Percentiles rank a stretch among this genome's conserved stretches.
phyloP scores from a whole-genome alignment of 2,888 invertebrate genomes.

The Amphipoea lucens region DNA sequence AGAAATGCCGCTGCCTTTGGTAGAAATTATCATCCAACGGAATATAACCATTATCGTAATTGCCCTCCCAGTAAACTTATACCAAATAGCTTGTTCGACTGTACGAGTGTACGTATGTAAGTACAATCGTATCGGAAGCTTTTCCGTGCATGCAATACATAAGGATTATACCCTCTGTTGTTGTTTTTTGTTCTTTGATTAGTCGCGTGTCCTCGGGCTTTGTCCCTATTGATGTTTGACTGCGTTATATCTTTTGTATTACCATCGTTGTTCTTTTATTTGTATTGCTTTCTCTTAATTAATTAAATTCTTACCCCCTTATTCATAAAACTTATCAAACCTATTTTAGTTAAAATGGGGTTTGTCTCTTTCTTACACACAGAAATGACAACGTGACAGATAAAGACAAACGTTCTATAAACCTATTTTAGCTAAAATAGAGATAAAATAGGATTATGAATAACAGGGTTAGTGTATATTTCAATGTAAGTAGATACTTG shows the following conservation, averaged over 20 bases:
- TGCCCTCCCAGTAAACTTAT: neutral
- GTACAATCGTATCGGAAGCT: conserved; percentile 9
- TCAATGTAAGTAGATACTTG: neutral
- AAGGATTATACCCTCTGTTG: conserved; percentile 7
- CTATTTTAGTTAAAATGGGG: too few relatives aligned
- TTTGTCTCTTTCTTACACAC: too few relatives aligned
- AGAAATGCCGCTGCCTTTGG: too few relatives aligned
- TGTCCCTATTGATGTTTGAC: neutral
- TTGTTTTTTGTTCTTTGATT: conserved; percentile 25
- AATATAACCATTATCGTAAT: too few relatives aligned
- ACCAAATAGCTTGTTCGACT: neutral
- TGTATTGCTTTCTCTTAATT: conserved; percentile 2
- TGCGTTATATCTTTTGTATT: conserved; percentile 9
- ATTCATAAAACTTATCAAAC: too few relatives aligned
- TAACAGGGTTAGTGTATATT: neutral
- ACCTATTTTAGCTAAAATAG: too few relatives aligned
- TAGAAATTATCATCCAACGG: neutral
- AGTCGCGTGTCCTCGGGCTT: conserved; percentile 13
- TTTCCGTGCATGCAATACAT: conserved; percentile 20
- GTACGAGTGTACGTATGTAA: neutral
- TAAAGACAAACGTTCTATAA: too few relatives aligned
- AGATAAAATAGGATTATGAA: too few relatives aligned
- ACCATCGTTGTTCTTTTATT: conserved; percentile 3
- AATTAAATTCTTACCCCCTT: conserved; percentile 3
- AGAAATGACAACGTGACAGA: too few relatives aligned